Conservation (phyloP, 2,888 invertebrate species). For the Archaeoteleia sp. region DNA sequence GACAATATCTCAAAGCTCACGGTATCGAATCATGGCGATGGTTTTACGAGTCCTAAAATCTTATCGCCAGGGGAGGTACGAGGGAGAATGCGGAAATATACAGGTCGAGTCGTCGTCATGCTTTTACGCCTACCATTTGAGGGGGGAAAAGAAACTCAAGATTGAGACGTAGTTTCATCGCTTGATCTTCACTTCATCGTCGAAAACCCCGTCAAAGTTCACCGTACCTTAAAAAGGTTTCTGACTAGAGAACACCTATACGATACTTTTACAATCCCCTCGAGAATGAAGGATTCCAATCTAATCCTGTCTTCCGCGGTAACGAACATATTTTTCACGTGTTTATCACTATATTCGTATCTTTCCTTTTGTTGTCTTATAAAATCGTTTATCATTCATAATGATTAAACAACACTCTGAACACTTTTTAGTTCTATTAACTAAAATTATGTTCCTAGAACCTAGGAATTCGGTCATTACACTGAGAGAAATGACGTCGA, state of each 20-base stretch:
- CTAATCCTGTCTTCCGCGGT: conserved; percentile 19
- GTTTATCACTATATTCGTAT: conserved; percentile 1
- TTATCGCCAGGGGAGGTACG: conserved; percentile 15
- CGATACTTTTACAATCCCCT: conserved; percentile 27
- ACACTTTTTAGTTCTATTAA: too few relatives aligned
- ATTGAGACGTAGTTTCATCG: conserved; percentile 16
- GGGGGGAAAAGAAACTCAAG: conserved; percentile 6
- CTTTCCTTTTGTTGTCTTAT: too few relatives aligned
- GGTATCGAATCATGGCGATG: conserved; percentile 19
- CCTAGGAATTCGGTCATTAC: too few relatives aligned
- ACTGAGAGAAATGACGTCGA: too few relatives aligned
- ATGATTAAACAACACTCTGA: too few relatives aligned
- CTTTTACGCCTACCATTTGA: conserved; percentile 22
- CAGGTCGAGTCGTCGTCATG: conserved; percentile 13
- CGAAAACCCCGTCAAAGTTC: conserved; percentile 11
- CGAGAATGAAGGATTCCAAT: conserved; percentile 24
- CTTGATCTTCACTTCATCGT: conserved; percentile 13
- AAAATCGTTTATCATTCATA: background rate
- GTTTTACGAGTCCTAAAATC: conserved; percentile 27
- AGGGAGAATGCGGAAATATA: conserved; percentile 18
- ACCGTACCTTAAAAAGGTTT: conserved; percentile 20
- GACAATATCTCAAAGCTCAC: conserved; percentile 15
- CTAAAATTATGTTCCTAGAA: too few relatives aligned
- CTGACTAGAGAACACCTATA: conserved; percentile 12
- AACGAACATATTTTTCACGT: conserved; percentile 13